Base-by-base conservation (phyloP, 2,888 invertebrate species). In the Caenorhabditis becei region DNA sequence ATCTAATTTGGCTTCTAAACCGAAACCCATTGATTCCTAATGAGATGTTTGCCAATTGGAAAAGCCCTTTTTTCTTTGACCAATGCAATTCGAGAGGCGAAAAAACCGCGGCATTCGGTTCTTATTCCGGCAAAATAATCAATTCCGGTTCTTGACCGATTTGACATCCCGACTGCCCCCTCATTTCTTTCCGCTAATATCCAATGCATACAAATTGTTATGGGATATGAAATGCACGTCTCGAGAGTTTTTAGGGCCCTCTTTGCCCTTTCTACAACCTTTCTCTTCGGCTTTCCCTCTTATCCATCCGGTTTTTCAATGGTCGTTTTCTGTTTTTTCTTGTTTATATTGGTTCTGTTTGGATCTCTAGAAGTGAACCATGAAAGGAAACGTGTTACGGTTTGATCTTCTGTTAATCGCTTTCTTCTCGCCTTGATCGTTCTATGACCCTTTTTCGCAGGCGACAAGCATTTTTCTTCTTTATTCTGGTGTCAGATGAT, bases 111-210 rank as follows among this genome's bases (percentile, higher is more conserved):
- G 8, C 49, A 53, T 49, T 49, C 41, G 54, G 65, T 66, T 66
- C 32, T 54, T 44, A 66, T 75, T 61, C 66, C 75, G 75, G 75
- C 66, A 75, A 66, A 66, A 66, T 75, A 75, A 75, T 75, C 74
- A 74, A 74, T 75, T 75, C 75, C 75, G 75, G 75, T 75, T 75
- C 58, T 75, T 75, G 75, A 75, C 66, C 66, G 75, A 75, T 75
- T 74, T 66, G 75, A 75, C 75, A 67, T 74, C 74, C 51, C 65
- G 74, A 74, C 58, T 75, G 59, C 65, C 66, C n/a, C 51, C 44
- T 44, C 47, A 32, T 54, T 56, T 41, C 58, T 74, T 59, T 18
- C 63, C 75, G 66, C 61, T 53, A 66, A 75, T 75, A 59, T 75
- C 75, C 66, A 66, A 75, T 75, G 66, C 75, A 75, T 75, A 75